These are phyloP conservation scores for Diplodus sargus DNA, from an alignment of 2,797 vertebrate genomes.

Conservation along the genomic window DNA sequence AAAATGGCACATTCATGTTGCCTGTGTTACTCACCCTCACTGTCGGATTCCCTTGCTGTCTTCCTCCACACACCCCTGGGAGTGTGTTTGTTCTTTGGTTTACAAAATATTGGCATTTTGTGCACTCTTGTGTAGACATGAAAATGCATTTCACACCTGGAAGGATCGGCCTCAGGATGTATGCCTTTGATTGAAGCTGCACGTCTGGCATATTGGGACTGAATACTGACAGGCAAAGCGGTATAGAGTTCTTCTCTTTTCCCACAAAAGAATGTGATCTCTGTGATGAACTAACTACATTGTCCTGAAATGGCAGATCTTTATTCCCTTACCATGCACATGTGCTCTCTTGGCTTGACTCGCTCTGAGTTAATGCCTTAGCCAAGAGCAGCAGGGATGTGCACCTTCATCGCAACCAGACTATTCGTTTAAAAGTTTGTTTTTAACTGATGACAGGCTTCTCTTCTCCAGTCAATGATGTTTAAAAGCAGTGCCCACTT, in stretches of 20 bases:
- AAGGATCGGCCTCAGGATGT: slow-evolving; percentile 12
- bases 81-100: slow-evolving; percentile 24
- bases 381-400: too few relatives aligned
- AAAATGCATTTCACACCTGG: slow-evolving; percentile 21
- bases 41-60: slow-evolving; percentile 15
- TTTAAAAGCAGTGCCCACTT: too few relatives aligned
- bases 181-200: slow-evolving; percentile 24
- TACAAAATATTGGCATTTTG: slow-evolving; percentile 27
- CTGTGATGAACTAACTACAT: neutral
- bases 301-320: neutral
- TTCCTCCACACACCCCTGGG: neutral
- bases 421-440: too few relatives aligned
- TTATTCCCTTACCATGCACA: too few relatives aligned
- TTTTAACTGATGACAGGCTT: too few relatives aligned
- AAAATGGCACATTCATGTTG: slow-evolving; percentile 25
- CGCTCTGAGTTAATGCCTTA: too few relatives aligned
- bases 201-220: slow-evolving; percentile 5
- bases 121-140: slow-evolving; percentile 25
- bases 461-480: too few relatives aligned
- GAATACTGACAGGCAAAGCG: slow-evolving; percentile 7
- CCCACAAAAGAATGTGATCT: neutral
- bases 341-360: too few relatives aligned
- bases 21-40: slow-evolving; percentile 9
- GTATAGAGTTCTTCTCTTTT: neutral
- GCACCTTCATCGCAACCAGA: too few relatives aligned